A percentile compares a stretch with the other conserved stretches of the same genome.
These are phyloP conservation scores for Metellina segmentata DNA, from an alignment of 2,888 invertebrate species.

Conservation along the genomic window DNA sequence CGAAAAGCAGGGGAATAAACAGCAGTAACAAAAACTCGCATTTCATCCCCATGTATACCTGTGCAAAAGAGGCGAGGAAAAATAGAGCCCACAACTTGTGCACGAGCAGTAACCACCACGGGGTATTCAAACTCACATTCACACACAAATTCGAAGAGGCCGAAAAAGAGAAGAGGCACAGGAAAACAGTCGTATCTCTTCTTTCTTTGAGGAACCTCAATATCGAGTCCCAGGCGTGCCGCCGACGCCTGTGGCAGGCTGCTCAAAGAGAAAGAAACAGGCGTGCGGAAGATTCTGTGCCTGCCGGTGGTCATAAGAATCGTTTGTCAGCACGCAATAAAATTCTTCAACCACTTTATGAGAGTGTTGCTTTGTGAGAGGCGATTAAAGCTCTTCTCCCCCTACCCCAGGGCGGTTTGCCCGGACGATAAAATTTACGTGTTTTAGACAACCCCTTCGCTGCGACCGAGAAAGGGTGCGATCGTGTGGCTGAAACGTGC, in stretches of 20 bases:
- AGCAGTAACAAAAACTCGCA: neutral
- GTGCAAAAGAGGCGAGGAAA: constrained; percentile 2
- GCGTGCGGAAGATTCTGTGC: constrained; percentile 25
- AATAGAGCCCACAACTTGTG: constrained; percentile 17
- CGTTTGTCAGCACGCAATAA: constrained; percentile 59
- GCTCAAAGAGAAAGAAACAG: neutral
- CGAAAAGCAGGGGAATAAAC: neutral
- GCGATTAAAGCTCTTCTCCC: constrained; percentile 45
- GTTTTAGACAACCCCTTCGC: neutral
- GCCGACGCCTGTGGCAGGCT: too few species aligned
- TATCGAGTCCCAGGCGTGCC: constrained; percentile 28
- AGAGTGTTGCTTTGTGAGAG: constrained; percentile 32
- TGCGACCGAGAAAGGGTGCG: neutral
- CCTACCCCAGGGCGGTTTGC: neutral
- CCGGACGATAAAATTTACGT: constrained; percentile 47
- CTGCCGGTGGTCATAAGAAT: constrained; percentile 54
- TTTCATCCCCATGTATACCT: neutral
- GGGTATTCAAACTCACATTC: constrained; percentile 36
- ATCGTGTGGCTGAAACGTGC: too few species aligned
- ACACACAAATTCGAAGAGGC: constrained; percentile 18
- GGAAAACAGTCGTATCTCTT: constrained; percentile 68
- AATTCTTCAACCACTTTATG: constrained; percentile 67
- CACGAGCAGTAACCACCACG: constrained; percentile 6
- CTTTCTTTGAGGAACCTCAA: constrained; percentile 46
- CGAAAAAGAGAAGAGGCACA: neutral